Evolutionary conservation across 2,113 vertebrate species (phyloP).

Genomic region (Sylvilagus bachmani): DNA sequence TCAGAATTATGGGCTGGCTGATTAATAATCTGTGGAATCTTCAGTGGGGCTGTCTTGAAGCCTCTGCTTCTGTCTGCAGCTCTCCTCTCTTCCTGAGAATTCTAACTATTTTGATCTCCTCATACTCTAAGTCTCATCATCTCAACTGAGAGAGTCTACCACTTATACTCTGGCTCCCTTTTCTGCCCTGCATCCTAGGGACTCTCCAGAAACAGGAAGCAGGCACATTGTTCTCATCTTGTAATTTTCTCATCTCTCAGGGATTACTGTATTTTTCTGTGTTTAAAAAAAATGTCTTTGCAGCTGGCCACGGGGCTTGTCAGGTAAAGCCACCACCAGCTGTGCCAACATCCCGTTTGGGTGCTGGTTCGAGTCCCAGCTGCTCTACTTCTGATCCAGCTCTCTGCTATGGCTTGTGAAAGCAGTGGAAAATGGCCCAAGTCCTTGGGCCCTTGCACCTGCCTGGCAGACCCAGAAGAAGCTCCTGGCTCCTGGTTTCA

Average conservation of each 20-base stretch:
- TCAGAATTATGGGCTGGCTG: neutral
- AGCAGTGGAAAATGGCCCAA: no score
- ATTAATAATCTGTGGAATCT: neutral
- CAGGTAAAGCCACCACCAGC: no score
- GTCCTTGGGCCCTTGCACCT: no score
- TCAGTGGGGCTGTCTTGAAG: neutral
- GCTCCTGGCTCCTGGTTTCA: no score
- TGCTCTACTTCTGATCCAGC: no score
- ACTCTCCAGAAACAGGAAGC: neutral
- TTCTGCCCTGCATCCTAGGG: neutral
- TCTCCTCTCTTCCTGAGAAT: neutral
- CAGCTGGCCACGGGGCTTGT: no score
- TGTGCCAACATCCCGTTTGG: no score
- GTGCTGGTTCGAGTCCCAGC: no score
- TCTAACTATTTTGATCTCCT: neutral
- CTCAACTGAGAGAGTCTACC: neutral
- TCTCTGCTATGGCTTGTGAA: no score
- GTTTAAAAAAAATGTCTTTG: no score
- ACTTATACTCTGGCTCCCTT: neutral
- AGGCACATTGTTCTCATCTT: neutral
- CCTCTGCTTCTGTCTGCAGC: neutral
- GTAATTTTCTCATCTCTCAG: neutral
- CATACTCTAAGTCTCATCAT: neutral
- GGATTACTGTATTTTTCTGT: neutral
- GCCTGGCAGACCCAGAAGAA: no score